These are phyloP conservation scores for Poecilia gillii DNA, from an alignment of 2,797 vertebrate species.

Conservation along the genomic window DNA sequence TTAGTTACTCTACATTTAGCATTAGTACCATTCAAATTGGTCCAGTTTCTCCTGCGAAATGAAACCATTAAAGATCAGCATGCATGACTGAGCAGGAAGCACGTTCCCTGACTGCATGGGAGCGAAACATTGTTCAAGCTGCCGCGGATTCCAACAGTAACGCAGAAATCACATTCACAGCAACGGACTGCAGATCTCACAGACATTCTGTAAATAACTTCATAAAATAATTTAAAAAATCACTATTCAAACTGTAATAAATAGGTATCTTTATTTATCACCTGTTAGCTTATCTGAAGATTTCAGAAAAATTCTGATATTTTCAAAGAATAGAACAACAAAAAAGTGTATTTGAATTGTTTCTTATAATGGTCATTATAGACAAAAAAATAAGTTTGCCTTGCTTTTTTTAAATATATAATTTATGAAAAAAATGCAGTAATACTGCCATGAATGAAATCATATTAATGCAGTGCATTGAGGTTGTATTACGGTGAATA, in stretches of 20 bases:
- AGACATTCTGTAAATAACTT: background rate
- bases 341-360: background rate
- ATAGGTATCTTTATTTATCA: background rate
- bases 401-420: background rate
- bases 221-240: background rate
- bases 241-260: background rate
- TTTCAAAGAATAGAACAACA: background rate
- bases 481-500: background rate
- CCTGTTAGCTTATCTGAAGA: background rate
- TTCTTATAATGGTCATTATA: background rate
- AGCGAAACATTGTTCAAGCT: slow-evolving; percentile 22
- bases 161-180: slow-evolving; percentile 14
- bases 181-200: background rate
- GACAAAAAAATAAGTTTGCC: background rate
- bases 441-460: background rate
- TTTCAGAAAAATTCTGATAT: background rate
- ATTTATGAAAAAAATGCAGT: background rate
- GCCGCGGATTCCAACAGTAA: slow-evolving; percentile 33
- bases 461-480: background rate
- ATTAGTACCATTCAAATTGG: background rate
- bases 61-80: slow-evolving; percentile 1
- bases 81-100: slow-evolving; percentile 41
- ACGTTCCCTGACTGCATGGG: slow-evolving; percentile 18
- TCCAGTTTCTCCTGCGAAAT: background rate
- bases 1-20: background rate